Percentiles rank a stretch among this genome's conserved stretches.
Conservation (phyloP, 2,797 vertebrate genomes). For the Takifugu ocellatus region DNA sequence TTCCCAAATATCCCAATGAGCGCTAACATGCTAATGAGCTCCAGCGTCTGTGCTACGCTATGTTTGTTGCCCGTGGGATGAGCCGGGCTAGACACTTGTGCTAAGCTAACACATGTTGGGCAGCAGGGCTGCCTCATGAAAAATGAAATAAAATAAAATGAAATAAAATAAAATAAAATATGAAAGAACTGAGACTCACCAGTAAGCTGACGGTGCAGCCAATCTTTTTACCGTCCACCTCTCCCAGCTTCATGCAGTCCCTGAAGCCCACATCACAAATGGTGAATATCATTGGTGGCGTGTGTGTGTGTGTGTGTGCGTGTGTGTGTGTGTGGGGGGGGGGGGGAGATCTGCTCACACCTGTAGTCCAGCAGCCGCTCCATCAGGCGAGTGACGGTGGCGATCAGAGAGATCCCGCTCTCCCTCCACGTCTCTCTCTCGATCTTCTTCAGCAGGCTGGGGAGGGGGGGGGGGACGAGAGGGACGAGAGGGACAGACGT, state of each 20-base stretch:
- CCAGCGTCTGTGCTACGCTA: no score
- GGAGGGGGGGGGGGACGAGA: slow-evolving; percentile 31
- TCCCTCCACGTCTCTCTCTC: slow-evolving; percentile 99
- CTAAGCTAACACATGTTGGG: no score
- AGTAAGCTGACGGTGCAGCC: slow-evolving; percentile 97
- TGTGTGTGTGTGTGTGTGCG: no score
- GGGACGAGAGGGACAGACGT: slow-evolving; percentile 36
- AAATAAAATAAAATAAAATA: background rate
- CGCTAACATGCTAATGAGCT: no score
- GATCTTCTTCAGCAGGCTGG: slow-evolving; percentile 96
- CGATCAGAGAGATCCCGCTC: slow-evolving; percentile 95
- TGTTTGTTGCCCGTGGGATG: no score
- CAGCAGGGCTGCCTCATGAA: no score
- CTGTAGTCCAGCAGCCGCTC: slow-evolving; percentile 97
- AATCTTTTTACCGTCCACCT: slow-evolving; percentile 98
- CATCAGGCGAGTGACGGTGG: slow-evolving; percentile 97
- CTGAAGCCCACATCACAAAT: slow-evolving; percentile 55
- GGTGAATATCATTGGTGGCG: background rate
- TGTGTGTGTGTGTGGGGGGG: no score
- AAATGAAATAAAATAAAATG: no score
- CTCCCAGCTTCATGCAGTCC: slow-evolving; percentile 98
- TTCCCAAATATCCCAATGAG: no score
- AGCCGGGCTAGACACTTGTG: no score
- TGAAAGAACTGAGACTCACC: slow-evolving; percentile 75
- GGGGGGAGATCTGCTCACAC: slow-evolving; percentile 51